Evolutionary conservation across 1,140 invertebrate genomes (phyloP).

Genomic region (Papilio polyxenes): DNA sequence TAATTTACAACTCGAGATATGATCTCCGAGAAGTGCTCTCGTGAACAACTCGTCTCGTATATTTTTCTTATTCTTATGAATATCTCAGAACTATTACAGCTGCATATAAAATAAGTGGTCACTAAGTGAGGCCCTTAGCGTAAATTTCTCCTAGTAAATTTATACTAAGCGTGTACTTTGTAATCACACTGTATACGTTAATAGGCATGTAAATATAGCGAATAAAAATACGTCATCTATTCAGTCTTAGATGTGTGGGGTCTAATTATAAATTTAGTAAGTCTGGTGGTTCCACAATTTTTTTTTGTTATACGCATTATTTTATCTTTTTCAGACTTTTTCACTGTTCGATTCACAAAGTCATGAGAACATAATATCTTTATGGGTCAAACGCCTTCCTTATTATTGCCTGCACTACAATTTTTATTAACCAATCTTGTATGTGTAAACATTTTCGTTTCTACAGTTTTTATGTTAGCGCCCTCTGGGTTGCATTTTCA

Average conservation of each 20-base stretch:
- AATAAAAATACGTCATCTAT: no score
- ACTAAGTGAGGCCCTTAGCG: neutral
- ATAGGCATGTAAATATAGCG: no score
- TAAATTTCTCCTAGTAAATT: neutral
- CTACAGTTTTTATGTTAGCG: neutral
- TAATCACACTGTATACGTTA: no score
- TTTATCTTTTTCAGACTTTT: neutral
- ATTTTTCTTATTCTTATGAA: neutral
- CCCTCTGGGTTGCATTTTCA: slow-evolving; percentile 11
- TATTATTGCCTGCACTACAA: neutral
- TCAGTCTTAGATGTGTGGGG: no score
- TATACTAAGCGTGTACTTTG: neutral
- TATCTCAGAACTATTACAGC: neutral
- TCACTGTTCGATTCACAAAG: neutral
- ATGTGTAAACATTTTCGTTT: neutral
- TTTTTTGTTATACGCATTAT: no score
- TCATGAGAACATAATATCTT: neutral
- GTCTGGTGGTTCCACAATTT: no score
- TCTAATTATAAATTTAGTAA: no score
- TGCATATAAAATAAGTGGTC: neutral
- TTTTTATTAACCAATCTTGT: neutral
- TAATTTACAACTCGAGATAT: neutral
- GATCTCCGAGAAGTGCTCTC: neutral
- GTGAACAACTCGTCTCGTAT: neutral
- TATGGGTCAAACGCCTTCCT: neutral